Evolutionary conservation across 2,113 vertebrate genomes (phyloP), one percentile per base, ranked within the genome.

Genomic region (Argyrosomus japonicus): DNA sequence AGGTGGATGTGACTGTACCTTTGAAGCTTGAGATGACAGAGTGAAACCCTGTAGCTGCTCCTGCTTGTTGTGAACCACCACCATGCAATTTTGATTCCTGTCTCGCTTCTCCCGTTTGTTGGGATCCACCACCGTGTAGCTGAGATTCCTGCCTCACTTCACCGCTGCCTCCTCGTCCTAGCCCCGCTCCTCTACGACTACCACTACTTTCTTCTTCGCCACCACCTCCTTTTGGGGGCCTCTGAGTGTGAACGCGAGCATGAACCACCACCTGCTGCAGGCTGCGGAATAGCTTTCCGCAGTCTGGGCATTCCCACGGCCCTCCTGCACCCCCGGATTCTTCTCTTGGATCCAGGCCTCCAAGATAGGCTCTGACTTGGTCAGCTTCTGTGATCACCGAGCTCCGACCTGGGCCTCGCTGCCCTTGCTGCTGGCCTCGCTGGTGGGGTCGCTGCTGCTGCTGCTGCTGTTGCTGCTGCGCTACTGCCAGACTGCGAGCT

Each of bases 231-330:
- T 93, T 95, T 25, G 86, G 93, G 3, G 90, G 88, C 82, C 93
- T 90, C 76, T 95, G 93, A 69, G 87, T 79, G 62, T 96, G 95
- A 69, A 96, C 95, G 0, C 94, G 94, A 65, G 95, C 93, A 17
- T 96, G 95, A 13, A 92, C 94, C 64, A 95, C 94, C 50, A 94
- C 93, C 87, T 95, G 95, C 85, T 96, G 95, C 64, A 95, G 84
- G 69, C 93, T 95, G 68, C 94, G 92, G 83, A 96, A 96, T 1
- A 95, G 89, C 85, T 95, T 95, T 45, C 95, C 95, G 6, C 95
- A 96, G 80, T 96, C 95, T 0, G 95, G 95, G 75, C 95, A 96
- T 87, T 96, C 95, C 95, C 95, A 96, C 0, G 95, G 91, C 1
- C 93, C 92, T 40, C 89, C 91, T 0, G 76, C 68, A 25, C 81